phyloP scores from a whole-genome alignment of 2,888 invertebrate species.

The Ichneumon xanthorius region DNA sequence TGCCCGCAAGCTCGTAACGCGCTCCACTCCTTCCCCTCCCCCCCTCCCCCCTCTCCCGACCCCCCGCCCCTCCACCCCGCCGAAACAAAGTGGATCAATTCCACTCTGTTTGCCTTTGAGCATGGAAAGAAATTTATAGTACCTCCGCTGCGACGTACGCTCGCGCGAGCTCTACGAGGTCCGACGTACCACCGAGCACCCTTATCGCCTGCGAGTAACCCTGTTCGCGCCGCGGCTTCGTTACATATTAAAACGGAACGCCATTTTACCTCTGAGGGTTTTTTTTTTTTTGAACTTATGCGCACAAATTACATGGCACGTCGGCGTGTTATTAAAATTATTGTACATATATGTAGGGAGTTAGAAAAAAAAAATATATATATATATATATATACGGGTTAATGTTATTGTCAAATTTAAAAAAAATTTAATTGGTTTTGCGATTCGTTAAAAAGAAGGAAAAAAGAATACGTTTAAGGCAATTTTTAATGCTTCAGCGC shows the following conservation, averaged over 20 bases:
- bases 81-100: constrained; percentile 76
- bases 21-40: background rate
- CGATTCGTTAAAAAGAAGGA: too few species aligned
- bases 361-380: too few species aligned
- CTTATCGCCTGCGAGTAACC: background rate
- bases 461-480: too few species aligned
- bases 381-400: too few species aligned
- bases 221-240: constrained; percentile 28
- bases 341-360: background rate
- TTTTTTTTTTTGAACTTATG: background rate
- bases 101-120: constrained; percentile 75
- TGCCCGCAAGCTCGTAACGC: constrained; percentile 26
- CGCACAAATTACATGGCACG: background rate
- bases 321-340: background rate
- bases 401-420: background rate
- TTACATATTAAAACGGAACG: background rate
- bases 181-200: constrained; percentile 1
- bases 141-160: constrained; percentile 23
- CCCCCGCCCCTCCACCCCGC: constrained; percentile 17
- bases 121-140: constrained; percentile 74
- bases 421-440: too few species aligned
- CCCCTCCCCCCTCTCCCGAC: background rate
- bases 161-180: background rate
- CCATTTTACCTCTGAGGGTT: background rate
- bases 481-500: too few species aligned